Conservation (phyloP, 1,140 invertebrate genomes). For the Hermatobates lingyangjiaoensis region DNA sequence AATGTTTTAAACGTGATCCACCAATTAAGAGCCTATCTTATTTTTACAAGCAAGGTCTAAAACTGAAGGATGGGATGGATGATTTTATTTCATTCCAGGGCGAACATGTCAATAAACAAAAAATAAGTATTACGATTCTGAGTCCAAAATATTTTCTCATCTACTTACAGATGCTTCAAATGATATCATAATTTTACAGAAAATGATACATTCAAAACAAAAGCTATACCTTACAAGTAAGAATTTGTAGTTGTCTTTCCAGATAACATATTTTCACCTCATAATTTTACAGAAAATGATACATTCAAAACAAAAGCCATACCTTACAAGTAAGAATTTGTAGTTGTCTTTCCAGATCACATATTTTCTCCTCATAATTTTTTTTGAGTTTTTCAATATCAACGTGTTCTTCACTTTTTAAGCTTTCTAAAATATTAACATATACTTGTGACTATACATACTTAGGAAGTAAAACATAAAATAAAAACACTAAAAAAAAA, state of each 20-base stretch:
- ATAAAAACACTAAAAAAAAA: background rate
- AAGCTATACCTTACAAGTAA: conserved; percentile 10
- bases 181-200: background rate
- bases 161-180: background rate
- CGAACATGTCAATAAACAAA: no score
- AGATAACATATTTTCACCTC: conserved; percentile 5
- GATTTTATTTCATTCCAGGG: no score
- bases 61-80: no score
- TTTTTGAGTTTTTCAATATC: conserved; percentile 3
- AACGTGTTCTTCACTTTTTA: background rate
- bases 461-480: background rate
- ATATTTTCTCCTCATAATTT: conserved; percentile 7
- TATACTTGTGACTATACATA: background rate
- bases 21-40: no score
- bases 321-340: conserved; percentile 7
- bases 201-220: no score
- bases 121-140: background rate
- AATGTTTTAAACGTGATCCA: no score
- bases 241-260: conserved; percentile 2
- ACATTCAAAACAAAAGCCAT: no score
- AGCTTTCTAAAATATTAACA: background rate
- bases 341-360: conserved; percentile 6
- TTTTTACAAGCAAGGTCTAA: no score
- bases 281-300: background rate
- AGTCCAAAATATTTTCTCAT: background rate